These are phyloP conservation scores for Anisognathus igniventris DNA, from an alignment of 2,797 vertebrate genomes.

Conservation along the genomic window DNA sequence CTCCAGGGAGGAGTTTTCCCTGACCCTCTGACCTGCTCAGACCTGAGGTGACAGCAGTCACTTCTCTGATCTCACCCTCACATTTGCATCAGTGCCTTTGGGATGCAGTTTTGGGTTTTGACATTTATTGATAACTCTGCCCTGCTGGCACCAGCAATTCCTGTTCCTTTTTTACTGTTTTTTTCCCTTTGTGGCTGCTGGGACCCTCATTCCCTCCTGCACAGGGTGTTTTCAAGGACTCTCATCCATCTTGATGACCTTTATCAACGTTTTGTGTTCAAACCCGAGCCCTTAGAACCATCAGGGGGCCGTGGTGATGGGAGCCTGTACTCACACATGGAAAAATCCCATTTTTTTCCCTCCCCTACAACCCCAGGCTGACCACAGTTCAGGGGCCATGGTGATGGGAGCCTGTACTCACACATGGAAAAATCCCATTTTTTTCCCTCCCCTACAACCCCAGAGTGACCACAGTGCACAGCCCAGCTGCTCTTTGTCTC, in stretches of 20 bases:
- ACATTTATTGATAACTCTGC: neutral
- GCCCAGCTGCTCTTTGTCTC: neutral
- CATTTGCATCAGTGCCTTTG: neutral
- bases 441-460: neutral
- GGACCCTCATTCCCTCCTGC: neutral
- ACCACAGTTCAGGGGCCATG: neutral
- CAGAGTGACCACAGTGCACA: neutral
- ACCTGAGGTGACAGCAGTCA: neutral
- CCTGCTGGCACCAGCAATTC: neutral
- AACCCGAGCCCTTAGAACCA: neutral
- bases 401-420: neutral
- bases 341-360: neutral
- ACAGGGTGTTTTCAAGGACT: rapidly evolving
- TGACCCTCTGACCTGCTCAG: neutral
- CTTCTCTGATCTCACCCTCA: neutral
- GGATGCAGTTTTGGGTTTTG: neutral
- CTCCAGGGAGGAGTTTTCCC: neutral
- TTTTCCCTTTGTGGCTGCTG: rapidly evolving
- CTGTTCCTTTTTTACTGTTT: neutral
- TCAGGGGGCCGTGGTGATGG: neutral
- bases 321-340: neutral
- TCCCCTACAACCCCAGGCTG: neutral
- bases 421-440: neutral
- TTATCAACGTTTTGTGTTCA: rapidly evolving
- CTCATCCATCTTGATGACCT: neutral